Conservation (phyloP, 2,888 invertebrate species). For the Acanthopleura granulata region DNA sequence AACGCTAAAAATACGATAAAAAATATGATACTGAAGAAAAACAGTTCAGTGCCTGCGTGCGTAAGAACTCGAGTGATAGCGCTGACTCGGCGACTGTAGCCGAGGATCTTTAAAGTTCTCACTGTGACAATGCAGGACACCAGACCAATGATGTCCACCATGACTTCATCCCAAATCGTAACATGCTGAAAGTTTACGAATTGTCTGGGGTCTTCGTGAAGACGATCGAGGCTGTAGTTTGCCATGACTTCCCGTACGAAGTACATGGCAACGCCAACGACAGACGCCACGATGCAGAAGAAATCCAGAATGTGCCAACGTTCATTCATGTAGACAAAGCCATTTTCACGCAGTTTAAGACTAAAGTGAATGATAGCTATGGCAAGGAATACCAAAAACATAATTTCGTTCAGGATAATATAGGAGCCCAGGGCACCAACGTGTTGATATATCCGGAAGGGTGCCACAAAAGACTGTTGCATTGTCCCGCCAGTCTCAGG, state of each 20-base stretch:
- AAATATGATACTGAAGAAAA: slow-evolving; percentile 79
- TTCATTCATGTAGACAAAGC: slow-evolving; percentile 35
- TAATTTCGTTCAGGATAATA: slow-evolving; percentile 40
- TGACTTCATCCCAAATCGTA: slow-evolving; percentile 44
- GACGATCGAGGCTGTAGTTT: slow-evolving; percentile 36
- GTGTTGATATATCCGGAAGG: slow-evolving; percentile 45
- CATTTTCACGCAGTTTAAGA: slow-evolving; percentile 34
- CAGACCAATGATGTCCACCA: neutral
- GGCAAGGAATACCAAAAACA: slow-evolving; percentile 39
- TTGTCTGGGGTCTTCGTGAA: slow-evolving; percentile 42
- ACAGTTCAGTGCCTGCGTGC: slow-evolving; percentile 73
- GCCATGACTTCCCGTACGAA: slow-evolving; percentile 34
- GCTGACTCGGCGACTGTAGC: neutral
- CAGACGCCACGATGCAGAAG: slow-evolving; percentile 32
- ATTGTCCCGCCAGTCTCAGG: slow-evolving; percentile 55
- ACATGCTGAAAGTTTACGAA: slow-evolving; percentile 55
- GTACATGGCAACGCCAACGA: slow-evolving; percentile 40
- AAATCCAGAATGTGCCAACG: slow-evolving; percentile 48
- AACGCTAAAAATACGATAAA: slow-evolving; percentile 79
- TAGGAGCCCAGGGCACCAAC: slow-evolving; percentile 39
- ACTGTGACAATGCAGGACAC: neutral
- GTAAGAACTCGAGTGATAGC: neutral
- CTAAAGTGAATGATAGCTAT: slow-evolving; percentile 33
- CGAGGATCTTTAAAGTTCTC: neutral
- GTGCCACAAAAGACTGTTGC: slow-evolving; percentile 40